Percentiles rank a stretch among this genome's conserved stretches.
phyloP scores from a whole-genome alignment of 1,140 invertebrate genomes.

The Aphidius gifuensis region DNA sequence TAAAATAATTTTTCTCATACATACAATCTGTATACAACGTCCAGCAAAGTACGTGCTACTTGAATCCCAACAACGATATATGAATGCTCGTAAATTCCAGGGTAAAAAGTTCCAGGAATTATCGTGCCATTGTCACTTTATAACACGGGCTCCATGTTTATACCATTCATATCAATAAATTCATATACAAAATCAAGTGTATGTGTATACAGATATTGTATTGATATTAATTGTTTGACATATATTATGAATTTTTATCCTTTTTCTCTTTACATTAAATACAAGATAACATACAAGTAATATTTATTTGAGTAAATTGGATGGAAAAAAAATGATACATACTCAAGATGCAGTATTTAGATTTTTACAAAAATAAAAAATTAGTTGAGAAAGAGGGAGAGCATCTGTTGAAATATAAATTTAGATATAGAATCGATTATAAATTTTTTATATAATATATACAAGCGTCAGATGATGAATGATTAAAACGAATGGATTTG shows the following conservation, averaged over 20 bases:
- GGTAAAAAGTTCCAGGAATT: slow-evolving; percentile 26
- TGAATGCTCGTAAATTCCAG: slow-evolving; percentile 24
- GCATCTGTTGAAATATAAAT: too few relatives aligned
- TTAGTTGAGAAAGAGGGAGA: too few relatives aligned
- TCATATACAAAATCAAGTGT: not conserved
- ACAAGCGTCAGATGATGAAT: slow-evolving; percentile 12
- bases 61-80: slow-evolving; percentile 5
- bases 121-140: slow-evolving; percentile 24
- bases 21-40: not conserved
- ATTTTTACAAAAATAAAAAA: too few relatives aligned
- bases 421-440: too few relatives aligned
- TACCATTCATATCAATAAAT: slow-evolving; percentile 18
- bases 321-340: too few relatives aligned
- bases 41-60: slow-evolving; percentile 19
- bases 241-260: too few relatives aligned
- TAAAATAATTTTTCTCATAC: not conserved
- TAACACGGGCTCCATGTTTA: slow-evolving; percentile 2
- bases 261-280: too few relatives aligned
- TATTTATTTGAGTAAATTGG: too few relatives aligned
- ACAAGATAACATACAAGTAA: too few relatives aligned
- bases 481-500: not conserved
- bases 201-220: not conserved
- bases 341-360: too few relatives aligned
- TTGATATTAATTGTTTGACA: not conserved
- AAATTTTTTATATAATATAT: not conserved